Evolutionary conservation across 2,113 vertebrate genomes (phyloP).

Genomic region (Pipra filicauda): DNA sequence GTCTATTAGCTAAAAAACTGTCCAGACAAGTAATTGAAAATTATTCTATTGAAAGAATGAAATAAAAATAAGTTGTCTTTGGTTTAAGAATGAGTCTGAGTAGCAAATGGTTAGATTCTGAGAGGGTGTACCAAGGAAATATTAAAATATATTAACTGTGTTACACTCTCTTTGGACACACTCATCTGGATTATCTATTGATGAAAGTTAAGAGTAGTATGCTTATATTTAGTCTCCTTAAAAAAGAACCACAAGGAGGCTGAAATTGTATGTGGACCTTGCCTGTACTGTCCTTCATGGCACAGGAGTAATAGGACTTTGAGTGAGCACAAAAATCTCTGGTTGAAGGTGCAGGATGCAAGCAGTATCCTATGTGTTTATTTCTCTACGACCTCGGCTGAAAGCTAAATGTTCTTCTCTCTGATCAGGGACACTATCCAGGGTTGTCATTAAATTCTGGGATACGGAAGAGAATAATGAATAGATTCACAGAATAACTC

Average conservation of each 20-base stretch:
- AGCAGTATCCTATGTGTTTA: neutral
- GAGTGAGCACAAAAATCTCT: neutral
- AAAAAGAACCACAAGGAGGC: neutral
- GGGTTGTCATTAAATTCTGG: neutral
- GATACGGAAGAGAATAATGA: neutral
- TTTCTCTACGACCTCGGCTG: neutral
- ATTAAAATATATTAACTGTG: neutral
- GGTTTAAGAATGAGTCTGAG: neutral
- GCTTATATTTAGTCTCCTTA: neutral
- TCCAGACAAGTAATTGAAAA: neutral
- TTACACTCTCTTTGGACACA: neutral
- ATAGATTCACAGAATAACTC: neutral
- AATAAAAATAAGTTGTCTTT: neutral
- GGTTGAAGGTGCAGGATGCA: neutral
- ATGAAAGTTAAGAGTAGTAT: neutral
- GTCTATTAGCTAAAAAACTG: neutral
- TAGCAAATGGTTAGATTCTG: neutral
- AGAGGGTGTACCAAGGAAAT: neutral
- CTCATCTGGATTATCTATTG: neutral
- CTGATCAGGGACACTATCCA: neutral
- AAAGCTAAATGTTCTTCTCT: neutral
- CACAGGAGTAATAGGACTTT: neutral
- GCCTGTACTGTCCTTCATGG: neutral
- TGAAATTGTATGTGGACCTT: neutral
- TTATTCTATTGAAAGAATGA: neutral